A percentile compares a stretch with the other conserved stretches of the same genome.
phyloP scores from a whole-genome alignment of 2,113 vertebrate species.

The Trichomycterus rosablanca region DNA sequence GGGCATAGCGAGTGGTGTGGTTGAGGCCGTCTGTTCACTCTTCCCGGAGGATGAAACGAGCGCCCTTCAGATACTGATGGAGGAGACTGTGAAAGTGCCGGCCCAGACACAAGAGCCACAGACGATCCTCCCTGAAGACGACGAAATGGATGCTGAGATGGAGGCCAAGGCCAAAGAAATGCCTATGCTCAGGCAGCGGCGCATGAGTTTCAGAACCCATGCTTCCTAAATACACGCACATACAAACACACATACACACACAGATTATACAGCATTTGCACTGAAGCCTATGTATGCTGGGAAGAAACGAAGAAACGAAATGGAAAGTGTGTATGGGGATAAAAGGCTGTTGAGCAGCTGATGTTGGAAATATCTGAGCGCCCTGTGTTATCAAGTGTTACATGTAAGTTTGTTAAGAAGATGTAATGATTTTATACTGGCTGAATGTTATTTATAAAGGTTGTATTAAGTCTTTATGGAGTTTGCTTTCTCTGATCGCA shows the following conservation, averaged over 20 bases:
- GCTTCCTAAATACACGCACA: conserved; percentile 50
- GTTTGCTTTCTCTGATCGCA: conserved; percentile 27
- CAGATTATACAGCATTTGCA: conserved; percentile 22
- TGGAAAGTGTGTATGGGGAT: conserved; percentile 30
- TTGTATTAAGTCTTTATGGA: conserved; percentile 35
- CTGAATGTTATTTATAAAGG: conserved; percentile 42
- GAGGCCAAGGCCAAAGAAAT: conserved; percentile 48
- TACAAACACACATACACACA: conserved; percentile 7
- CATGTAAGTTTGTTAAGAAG: conserved; percentile 31
- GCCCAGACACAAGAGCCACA: conserved; percentile 28
- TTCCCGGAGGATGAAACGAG: conserved; percentile 63
- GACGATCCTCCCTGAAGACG: conserved; percentile 9
- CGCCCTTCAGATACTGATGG: conserved; percentile 15
- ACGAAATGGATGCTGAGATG: conserved; percentile 25
- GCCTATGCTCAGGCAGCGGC: conserved; percentile 37
- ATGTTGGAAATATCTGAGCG: conserved; percentile 2
- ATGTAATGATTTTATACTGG: conserved; percentile 41
- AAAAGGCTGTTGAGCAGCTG: conserved; percentile 57
- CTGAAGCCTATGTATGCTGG: conserved; percentile 22
- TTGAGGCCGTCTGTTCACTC: conserved; percentile 76
- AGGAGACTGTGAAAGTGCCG: conserved; percentile 24
- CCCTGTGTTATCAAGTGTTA: conserved; percentile 12
- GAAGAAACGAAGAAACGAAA: conserved; percentile 7
- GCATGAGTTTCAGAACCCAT: conserved; percentile 49
- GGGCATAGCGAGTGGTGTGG: conserved; percentile 71